Base-by-base conservation (phyloP, 2,888 invertebrate genomes). In the Parapristionchus giblindavisi region DNA sequence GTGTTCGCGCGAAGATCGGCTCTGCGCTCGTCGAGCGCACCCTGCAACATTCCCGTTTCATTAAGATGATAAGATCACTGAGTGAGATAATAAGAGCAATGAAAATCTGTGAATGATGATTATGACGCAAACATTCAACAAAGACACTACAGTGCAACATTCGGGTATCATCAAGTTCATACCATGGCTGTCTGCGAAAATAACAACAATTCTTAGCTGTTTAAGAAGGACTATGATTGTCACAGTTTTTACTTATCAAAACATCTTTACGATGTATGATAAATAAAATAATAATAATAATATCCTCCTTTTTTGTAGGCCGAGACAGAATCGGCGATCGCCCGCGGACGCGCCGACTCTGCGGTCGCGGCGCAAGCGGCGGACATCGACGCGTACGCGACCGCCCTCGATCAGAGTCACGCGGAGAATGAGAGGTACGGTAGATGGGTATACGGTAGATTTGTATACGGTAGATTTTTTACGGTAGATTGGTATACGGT, bases 311-410 rank as follows among this genome's bases (percentile, higher is more conserved):
- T 21, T 14, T 48, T 48, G 48, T 21, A 48, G 48, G 11, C 48
- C 11, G 48, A 11, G 21, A 48, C 48, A 48, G 48, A 48, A 48
- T 11, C 48, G 11, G 48, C 48, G 11, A 11, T 48, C 48, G 11
- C 48, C 43, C 8, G 43, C n/a, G 63, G 66, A 32, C 66, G 51
- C 29, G 51, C 51, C 48, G 48, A 66, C 48, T 48, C 38, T 24
- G 54, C 27, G 70, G 27, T 21, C 2, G 66, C 48, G 24, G 51
- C 66, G 32, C 6, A 27, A 48, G 40, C 29, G 14, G 66, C 51
- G 66, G 66, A 66, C 21, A 51, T 36, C 6, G 36, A 21, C 32
- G 66, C 66, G 38, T 70, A 70, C 70, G 70, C 70, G 24, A 29
- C 11, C 1, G 70, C 70, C 0, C 48, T 70, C 2, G 54, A 70